A percentile compares a stretch with the other conserved stretches of the same genome.
phyloP scores from a whole-genome alignment of 2,113 vertebrate species.

The Montifringilla adamsi region DNA sequence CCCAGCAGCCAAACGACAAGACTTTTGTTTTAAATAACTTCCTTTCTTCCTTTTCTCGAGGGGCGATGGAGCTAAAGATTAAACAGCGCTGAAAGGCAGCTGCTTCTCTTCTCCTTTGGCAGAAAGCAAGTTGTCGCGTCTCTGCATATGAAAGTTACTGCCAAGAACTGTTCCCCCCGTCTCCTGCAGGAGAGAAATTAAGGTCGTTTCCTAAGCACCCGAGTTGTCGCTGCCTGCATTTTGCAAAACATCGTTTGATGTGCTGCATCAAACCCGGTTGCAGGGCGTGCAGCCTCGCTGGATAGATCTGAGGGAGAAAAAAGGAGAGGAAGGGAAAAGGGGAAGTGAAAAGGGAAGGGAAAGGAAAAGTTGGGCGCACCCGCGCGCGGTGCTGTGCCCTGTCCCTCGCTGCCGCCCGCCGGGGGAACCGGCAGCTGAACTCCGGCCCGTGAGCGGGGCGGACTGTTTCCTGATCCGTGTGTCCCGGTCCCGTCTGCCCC shows the following conservation, averaged over 20 bases:
- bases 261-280: neutral
- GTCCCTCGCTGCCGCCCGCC: neutral
- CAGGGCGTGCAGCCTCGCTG: neutral
- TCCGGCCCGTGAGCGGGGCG: neutral
- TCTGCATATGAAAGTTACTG: neutral
- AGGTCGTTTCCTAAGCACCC: neutral
- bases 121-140: neutral
- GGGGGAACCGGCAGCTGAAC: neutral
- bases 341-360: neutral
- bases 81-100: conserved; percentile 54
- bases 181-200: conserved; percentile 18
- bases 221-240: neutral
- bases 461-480: too few species aligned
- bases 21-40: neutral
- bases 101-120: conserved; percentile 56
- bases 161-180: neutral
- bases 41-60: conserved; percentile 47
- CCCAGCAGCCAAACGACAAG: conserved; percentile 12
- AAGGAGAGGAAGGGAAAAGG: neutral
- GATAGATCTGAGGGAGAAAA: neutral
- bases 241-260: neutral
- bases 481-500: rapidly evolving
- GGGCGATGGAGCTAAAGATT: conserved; percentile 22
- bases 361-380: neutral
- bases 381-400: neutral